Evolutionary conservation across 1,140 invertebrate species (phyloP).

Genomic region (Maconellicoccus hirsutus): DNA sequence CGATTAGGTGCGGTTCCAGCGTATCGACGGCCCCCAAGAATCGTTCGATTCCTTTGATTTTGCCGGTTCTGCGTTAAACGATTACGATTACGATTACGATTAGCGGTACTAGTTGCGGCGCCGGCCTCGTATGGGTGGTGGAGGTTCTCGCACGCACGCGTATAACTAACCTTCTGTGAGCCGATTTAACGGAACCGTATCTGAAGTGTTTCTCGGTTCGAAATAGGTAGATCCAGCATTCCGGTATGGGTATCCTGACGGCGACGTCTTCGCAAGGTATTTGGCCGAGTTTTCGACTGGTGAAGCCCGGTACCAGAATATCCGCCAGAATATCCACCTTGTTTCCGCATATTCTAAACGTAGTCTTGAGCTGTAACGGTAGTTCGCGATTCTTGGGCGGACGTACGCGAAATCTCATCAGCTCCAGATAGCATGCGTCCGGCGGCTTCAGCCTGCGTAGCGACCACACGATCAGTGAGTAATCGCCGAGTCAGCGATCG

Average conservation of each 20-base stretch:
- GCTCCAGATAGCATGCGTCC: slow-evolving; percentile 95
- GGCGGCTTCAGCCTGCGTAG: slow-evolving; percentile 81
- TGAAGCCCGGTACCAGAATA: slow-evolving; percentile 90
- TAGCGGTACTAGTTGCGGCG: no score
- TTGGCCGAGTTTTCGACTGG: slow-evolving; percentile 84
- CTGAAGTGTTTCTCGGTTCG: slow-evolving; percentile 96
- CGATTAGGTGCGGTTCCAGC: slow-evolving; percentile 85
- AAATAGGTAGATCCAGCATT: slow-evolving; percentile 98
- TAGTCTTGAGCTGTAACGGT: slow-evolving; percentile 84
- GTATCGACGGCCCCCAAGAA: slow-evolving; percentile 86
- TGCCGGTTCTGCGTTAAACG: slow-evolving; percentile 55
- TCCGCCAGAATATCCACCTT: slow-evolving; percentile 88
- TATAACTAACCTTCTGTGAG: slow-evolving; percentile 76
- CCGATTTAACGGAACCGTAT: slow-evolving; percentile 97
- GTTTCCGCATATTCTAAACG: slow-evolving; percentile 72
- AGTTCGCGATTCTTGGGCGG: slow-evolving; percentile 94
- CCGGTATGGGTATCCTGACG: slow-evolving; percentile 93
- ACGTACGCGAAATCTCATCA: slow-evolving; percentile 90
- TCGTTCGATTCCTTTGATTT: slow-evolving; percentile 86
- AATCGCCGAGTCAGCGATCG: no score
- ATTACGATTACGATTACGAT: no score
- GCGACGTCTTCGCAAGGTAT: slow-evolving; percentile 96
- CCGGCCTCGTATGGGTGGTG: no score
- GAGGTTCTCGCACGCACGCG: no score
- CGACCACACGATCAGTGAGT: not conserved